Evolutionary conservation across 2,797 vertebrate species (phyloP).

Genomic region (Chaetophractus vellerosus): DNA sequence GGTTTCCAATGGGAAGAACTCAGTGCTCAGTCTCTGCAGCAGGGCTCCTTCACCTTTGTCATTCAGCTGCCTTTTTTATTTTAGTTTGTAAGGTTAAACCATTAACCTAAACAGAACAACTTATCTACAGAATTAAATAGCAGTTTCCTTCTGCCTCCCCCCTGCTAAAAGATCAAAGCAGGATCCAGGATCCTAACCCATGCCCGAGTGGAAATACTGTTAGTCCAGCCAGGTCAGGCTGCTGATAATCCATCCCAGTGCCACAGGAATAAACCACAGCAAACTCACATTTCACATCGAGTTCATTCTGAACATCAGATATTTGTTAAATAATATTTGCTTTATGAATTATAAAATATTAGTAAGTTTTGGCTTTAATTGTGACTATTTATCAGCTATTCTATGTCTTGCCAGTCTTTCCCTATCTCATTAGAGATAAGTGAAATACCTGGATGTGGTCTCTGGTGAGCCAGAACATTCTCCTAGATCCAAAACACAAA

Average conservation of each 20-base stretch:
- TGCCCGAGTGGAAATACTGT: neutral
- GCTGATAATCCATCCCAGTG: neutral
- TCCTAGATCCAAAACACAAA: conserved; percentile 27
- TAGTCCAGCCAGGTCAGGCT: neutral
- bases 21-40: neutral
- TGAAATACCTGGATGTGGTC: neutral
- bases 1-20: neutral
- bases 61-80: neutral
- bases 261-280: neutral
- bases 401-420: neutral
- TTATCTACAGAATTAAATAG: neutral
- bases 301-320: conserved; percentile 3
- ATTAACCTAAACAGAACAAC: conserved; percentile 31
- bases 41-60: neutral
- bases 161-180: conserved; percentile 27
- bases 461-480: conserved; percentile 20
- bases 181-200: neutral
- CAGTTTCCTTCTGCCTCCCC: neutral
- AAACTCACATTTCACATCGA: neutral
- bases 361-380: neutral
- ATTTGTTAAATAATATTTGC: neutral
- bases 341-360: neutral
- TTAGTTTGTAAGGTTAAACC: conserved; percentile 14
- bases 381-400: neutral
- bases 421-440: conserved; percentile 2